Percentiles rank a stretch among this genome's conserved stretches.
Evolutionary conservation across 2,113 vertebrate species (phyloP).

Genomic region (Perognathus longimembris): DNA sequence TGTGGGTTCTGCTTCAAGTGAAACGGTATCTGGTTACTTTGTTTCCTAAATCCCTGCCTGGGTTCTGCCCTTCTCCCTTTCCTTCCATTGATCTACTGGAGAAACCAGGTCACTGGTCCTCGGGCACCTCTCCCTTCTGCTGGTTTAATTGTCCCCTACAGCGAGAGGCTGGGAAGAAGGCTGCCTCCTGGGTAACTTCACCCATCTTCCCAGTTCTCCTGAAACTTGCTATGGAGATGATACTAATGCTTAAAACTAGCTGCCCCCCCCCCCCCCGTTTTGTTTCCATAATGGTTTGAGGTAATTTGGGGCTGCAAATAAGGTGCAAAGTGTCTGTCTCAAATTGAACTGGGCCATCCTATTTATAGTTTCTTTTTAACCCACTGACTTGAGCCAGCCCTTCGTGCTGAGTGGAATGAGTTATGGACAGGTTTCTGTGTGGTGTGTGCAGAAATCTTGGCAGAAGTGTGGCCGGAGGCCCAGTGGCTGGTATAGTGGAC

Average conservation of each 20-base stretch:
- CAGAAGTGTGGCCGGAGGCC: not conserved
- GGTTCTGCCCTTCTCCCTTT: not conserved
- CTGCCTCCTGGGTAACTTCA: not conserved
- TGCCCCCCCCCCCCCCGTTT: rapidly evolving
- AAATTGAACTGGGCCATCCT: not conserved
- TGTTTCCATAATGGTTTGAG: not conserved
- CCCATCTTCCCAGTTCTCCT: not conserved
- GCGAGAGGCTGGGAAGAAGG: not conserved
- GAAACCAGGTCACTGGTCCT: constrained; percentile 36
- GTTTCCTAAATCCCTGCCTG: not conserved
- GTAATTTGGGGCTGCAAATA: not conserved
- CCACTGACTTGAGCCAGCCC: not conserved
- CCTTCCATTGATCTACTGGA: not conserved
- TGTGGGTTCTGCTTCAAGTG: not conserved
- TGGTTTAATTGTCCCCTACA: not conserved
- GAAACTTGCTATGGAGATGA: not conserved
- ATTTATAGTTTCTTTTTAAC: constrained; percentile 3
- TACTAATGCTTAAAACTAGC: not conserved
- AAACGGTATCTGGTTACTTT: rapidly evolving
- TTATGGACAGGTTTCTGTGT: not conserved
- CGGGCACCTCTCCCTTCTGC: not conserved
- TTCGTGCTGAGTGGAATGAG: not conserved
- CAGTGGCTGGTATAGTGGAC: not conserved
- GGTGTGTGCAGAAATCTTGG: rapidly evolving
- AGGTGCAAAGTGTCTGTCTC: not conserved